Conservation (phyloP, 2,113 vertebrate genomes). For the Suncus etruscus region DNA sequence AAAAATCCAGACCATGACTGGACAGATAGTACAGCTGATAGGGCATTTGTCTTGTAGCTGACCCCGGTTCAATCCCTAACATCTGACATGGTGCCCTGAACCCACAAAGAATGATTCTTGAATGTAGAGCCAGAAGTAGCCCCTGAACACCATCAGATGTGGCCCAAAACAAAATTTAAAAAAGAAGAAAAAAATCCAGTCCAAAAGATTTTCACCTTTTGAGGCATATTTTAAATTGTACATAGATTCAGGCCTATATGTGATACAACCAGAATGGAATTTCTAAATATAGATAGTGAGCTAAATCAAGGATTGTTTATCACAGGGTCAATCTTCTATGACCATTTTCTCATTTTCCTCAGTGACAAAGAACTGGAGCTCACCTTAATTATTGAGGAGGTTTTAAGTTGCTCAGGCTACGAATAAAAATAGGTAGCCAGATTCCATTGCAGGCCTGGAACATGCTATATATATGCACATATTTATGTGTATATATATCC, state of each 20-base stretch:
- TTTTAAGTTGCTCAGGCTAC: slow-evolving; percentile 67
- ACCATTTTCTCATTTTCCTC: slow-evolving; percentile 40
- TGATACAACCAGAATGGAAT: background rate
- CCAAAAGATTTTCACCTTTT: slow-evolving; percentile 5
- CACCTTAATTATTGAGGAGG: slow-evolving; percentile 76
- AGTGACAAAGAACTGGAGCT: slow-evolving; percentile 63
- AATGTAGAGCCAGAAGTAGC: too few species aligned
- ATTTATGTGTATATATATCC: background rate
- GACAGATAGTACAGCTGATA: background rate
- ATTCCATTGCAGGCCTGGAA: slow-evolving; percentile 50
- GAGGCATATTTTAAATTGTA: background rate
- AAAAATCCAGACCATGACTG: slow-evolving; percentile 35
- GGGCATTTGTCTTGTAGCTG: too few species aligned
- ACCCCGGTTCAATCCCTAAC: too few species aligned
- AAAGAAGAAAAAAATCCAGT: too few species aligned
- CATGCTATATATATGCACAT: background rate
- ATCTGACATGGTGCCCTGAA: too few species aligned
- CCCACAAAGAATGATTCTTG: too few species aligned
- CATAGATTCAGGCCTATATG: background rate
- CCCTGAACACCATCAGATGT: too few species aligned
- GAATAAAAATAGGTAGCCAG: slow-evolving; percentile 70
- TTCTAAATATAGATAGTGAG: slow-evolving; percentile 18
- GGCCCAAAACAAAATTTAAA: too few species aligned
- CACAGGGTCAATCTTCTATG: background rate
- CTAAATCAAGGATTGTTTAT: background rate